Evolutionary conservation across 2,888 invertebrate genomes (phyloP).

Genomic region (Geophilus truncorum): DNA sequence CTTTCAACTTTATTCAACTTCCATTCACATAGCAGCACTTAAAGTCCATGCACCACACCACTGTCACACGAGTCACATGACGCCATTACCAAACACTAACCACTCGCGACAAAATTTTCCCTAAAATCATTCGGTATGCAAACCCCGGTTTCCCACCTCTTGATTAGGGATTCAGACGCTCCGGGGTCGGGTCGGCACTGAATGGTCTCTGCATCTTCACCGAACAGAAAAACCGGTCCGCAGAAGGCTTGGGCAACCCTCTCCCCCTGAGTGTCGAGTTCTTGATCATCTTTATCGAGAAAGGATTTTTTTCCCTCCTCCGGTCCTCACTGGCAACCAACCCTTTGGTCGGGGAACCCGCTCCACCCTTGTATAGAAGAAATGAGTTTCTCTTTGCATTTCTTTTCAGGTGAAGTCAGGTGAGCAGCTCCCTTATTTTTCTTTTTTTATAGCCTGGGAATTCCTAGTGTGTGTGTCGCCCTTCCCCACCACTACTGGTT

Average conservation of each 20-base stretch:
- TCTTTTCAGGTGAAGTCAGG: constrained; percentile 15
- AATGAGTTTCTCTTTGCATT: constrained; percentile 15
- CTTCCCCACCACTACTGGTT: not conserved
- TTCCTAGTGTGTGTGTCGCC: not conserved
- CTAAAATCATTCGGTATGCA: too few relatives aligned
- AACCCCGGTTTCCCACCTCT: not conserved
- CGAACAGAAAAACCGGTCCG: not conserved
- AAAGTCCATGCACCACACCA: too few relatives aligned
- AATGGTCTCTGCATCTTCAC: not conserved
- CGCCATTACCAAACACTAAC: too few relatives aligned
- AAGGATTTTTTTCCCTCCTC: not conserved
- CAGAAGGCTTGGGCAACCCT: not conserved
- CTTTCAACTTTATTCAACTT: too few relatives aligned
- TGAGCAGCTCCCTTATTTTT: constrained; percentile 16
- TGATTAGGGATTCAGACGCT: constrained; percentile 15
- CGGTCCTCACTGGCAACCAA: not conserved
- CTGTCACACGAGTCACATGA: too few relatives aligned
- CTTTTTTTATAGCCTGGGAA: not conserved
- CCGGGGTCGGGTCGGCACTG: not conserved
- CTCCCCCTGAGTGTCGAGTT: not conserved
- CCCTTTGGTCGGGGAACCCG: not conserved
- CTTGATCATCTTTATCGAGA: constrained; percentile 13
- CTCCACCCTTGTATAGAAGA: not conserved
- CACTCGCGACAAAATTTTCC: too few relatives aligned
- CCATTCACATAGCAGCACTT: too few relatives aligned